These are phyloP conservation scores for Numenius arquata DNA, from an alignment of 2,113 vertebrate species.

Conservation along the genomic window DNA sequence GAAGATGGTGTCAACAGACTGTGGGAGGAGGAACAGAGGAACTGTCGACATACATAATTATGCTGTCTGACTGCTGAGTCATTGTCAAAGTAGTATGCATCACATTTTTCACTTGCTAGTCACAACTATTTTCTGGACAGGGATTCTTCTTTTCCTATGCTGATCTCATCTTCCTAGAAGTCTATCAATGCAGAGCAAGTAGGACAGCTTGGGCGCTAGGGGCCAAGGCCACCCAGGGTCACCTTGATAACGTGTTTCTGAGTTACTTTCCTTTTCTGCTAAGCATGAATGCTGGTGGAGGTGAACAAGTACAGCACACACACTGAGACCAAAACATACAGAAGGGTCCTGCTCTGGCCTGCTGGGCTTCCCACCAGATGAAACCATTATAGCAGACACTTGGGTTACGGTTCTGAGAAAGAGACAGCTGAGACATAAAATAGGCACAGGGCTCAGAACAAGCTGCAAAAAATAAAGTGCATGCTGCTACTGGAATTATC, in stretches of 20 bases:
- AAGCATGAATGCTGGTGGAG: background rate
- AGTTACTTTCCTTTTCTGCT: background rate
- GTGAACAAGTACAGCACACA: background rate
- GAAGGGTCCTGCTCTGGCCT: background rate
- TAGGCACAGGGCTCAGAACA: background rate
- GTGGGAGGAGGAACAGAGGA: background rate
- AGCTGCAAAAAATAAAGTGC: background rate
- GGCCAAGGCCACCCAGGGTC: background rate
- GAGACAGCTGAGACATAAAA: background rate
- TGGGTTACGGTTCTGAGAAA: background rate
- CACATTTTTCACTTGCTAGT: background rate
- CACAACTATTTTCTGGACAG: background rate
- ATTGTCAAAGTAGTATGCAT: background rate
- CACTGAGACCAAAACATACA: background rate
- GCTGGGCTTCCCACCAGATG: background rate
- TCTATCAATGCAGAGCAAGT: background rate
- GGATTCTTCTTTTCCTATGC: background rate
- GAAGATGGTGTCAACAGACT: background rate
- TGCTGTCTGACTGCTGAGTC: background rate
- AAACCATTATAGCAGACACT: background rate
- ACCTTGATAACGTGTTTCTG: background rate
- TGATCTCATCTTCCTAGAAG: background rate
- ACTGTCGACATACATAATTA: background rate
- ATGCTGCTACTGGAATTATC: background rate
- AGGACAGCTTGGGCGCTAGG: background rate